Percentiles rank a stretch among this genome's conserved stretches.
These are phyloP conservation scores for Sturnus vulgaris DNA, from an alignment of 2,113 vertebrate genomes.

Conservation along the genomic window DNA sequence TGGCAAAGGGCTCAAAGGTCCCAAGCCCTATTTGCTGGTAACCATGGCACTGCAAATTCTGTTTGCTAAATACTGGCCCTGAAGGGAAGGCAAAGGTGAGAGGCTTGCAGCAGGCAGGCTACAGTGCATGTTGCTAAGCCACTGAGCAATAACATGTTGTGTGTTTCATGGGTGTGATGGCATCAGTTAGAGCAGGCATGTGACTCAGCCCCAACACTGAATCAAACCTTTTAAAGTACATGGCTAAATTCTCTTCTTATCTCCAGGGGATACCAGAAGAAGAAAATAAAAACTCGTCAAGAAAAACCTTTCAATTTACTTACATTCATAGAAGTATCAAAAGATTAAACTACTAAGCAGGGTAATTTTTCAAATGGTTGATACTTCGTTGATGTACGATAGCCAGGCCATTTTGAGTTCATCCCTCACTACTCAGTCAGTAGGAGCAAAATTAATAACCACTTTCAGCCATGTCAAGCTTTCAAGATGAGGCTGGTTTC, in stretches of 20 bases:
- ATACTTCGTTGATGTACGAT: neutral
- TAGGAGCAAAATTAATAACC: neutral
- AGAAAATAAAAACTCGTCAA: neutral
- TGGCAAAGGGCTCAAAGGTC: neutral
- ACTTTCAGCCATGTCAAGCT: neutral
- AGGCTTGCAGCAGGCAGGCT: neutral
- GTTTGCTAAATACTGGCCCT: conserved; percentile 62
- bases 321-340: neutral
- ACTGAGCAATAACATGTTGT: conserved; percentile 25
- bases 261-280: neutral
- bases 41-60: conserved; percentile 42
- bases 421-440: neutral
- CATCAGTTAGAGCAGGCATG: conserved; percentile 36
- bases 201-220: conserved; percentile 28
- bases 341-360: neutral
- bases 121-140: conserved; percentile 31
- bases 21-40: conserved; percentile 7
- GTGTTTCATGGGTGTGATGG: conserved; percentile 15
- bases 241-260: neutral
- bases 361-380: neutral
- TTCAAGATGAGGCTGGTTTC: neutral
- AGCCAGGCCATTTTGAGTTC: neutral
- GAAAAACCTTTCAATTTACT: neutral
- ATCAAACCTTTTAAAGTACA: neutral
- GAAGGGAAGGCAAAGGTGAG: conserved; percentile 49